Base-by-base conservation (phyloP, 2,888 invertebrate species). In the Byasa hedistus region DNA sequence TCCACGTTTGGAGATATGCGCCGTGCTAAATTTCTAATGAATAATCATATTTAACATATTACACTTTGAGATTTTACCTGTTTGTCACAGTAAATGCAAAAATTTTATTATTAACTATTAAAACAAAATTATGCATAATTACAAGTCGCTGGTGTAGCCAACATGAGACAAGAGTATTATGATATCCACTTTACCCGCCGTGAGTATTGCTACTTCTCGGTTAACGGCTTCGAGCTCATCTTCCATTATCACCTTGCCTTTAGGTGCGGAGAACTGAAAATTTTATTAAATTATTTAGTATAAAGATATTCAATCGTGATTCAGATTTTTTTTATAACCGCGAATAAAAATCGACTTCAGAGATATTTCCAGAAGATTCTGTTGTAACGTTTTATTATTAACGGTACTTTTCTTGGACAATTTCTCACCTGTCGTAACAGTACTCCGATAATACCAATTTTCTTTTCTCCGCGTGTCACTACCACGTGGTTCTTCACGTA, bases 131-230 rank as follows among this genome's bases (percentile, higher is more conserved):
- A 32, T 5, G 32, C 12, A n/a, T 17, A 83, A 84, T 77, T 51
- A 91, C 91, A 83, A n/a, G 59, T 91, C 91, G 39, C 76, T 77
- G 23, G 62, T 66, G 70, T 82, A 89, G 2, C 97, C 97, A 61
- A 96, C 94, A 80, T 98, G 97, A 0, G 97, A 96, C n/a, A 97
- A 85, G 3, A 96, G 95, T 61, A 98, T 94, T 72, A 97, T 95
- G 62, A 96, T 96, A 72, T 96, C 94, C 3, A 96, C 93, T 0
- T 94, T 94, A 70, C 94, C 87, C 52, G 87, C 91, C 2, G 92
- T 92, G 44, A 96, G 79, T 66, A 93, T 90, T 59, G 91, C 89
- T 0, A 96, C 95, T 84, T 96, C 96, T 3, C 92, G 89, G 69
- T 94, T 94, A 0, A 96, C 93, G 0, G 94, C 92, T 57, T 91